A percentile compares a stretch with the other conserved stretches of the same genome.
phyloP scores from a whole-genome alignment of 2,888 invertebrate species.

The Barypeithes pellucidus region DNA sequence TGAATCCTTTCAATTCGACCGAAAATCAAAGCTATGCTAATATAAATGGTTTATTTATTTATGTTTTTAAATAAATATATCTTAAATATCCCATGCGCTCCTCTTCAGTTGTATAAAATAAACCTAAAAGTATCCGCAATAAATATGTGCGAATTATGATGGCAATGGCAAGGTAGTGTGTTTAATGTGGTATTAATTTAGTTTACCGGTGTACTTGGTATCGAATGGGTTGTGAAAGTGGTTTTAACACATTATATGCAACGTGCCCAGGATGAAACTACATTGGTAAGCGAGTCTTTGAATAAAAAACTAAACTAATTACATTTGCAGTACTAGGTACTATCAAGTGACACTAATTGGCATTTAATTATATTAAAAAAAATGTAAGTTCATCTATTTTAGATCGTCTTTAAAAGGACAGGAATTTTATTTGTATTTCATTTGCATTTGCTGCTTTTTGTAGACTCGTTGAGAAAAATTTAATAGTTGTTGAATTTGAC shows the following conservation, averaged over 20 bases:
- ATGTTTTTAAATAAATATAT: neutral
- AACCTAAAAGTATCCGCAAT: neutral
- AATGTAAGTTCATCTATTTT: no score
- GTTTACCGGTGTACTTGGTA: constrained; percentile 57
- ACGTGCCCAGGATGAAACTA: constrained; percentile 54
- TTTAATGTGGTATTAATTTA: constrained; percentile 46
- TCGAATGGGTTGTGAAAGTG: constrained; percentile 58
- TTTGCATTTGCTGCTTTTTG: no score
- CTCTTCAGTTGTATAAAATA: neutral
- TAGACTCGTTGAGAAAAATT: no score
- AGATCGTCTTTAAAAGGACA: no score
- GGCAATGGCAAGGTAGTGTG: constrained; percentile 42
- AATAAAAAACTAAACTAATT: neutral
- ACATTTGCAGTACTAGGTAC: neutral
- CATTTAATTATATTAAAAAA: no score
- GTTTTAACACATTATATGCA: constrained; percentile 51
- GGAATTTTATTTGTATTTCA: no score
- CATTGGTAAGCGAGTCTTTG: constrained; percentile 39
- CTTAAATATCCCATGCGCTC: neutral
- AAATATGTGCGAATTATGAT: constrained; percentile 19
- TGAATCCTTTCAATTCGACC: neutral
- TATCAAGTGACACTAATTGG: no score
- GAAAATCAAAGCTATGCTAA: neutral
- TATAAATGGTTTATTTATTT: constrained; percentile 1
- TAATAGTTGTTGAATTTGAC: no score